Conservation (phyloP, 2,113 vertebrate genomes). For the Sigmodon hispidus region DNA sequence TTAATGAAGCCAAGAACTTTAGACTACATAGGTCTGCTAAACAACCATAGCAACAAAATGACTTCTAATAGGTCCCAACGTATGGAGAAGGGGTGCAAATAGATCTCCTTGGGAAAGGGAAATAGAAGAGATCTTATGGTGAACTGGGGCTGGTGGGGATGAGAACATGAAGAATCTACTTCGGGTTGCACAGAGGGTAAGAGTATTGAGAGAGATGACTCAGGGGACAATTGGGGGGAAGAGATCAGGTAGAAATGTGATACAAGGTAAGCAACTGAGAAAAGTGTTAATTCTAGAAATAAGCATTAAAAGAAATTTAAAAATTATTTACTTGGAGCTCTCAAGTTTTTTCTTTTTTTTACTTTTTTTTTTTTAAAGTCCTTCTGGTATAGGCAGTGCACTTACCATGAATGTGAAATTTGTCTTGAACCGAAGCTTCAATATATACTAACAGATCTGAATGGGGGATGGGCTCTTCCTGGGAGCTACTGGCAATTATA, state of each 20-base stretch:
- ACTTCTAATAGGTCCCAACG: too few species aligned
- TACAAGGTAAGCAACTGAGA: not conserved
- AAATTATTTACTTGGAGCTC: not conserved
- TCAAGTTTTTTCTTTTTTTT: too few species aligned
- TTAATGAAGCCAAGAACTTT: not conserved
- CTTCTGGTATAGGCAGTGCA: not conserved
- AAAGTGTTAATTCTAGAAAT: not conserved
- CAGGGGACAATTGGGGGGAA: too few species aligned
- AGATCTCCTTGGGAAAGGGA: too few species aligned
- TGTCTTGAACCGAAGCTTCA: not conserved
- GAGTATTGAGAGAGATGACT: too few species aligned
- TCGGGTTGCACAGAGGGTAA: too few species aligned
- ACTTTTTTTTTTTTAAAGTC: not conserved
- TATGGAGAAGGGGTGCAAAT: rapidly evolving
- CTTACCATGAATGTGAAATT: not conserved
- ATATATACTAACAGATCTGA: not conserved
- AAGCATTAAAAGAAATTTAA: not conserved
- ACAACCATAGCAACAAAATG: not conserved
- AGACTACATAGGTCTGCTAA: not conserved
- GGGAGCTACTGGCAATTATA: not conserved
- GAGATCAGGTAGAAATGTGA: too few species aligned
- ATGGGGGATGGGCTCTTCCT: not conserved
- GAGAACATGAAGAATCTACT: too few species aligned
- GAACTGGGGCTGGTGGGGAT: too few species aligned
- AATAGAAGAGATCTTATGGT: too few species aligned